These are phyloP conservation scores for Dromius quadrimaculatus DNA, from an alignment of 2,888 invertebrate genomes.

Conservation along the genomic window DNA sequence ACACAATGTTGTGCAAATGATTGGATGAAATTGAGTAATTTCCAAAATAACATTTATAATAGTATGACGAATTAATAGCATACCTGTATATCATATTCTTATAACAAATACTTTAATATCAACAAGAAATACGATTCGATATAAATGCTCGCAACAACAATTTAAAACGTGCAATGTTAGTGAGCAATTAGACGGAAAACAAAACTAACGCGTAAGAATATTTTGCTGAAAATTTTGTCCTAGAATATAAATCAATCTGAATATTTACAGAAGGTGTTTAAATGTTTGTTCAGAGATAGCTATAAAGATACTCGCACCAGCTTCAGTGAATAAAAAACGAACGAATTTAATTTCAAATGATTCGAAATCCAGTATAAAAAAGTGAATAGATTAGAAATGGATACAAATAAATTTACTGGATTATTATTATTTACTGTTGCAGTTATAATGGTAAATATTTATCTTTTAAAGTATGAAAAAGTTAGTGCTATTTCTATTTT, in stretches of 20 bases:
- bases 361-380: background rate
- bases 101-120: conserved; percentile 20
- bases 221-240: background rate
- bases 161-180: conserved; percentile 9
- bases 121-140: conserved; percentile 27
- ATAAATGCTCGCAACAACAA: conserved; percentile 1
- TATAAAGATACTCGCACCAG: conserved; percentile 20
- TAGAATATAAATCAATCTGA: conserved; percentile 34
- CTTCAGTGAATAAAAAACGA: background rate
- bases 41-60: background rate
- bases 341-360: conserved; percentile 10
- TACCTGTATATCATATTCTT: conserved; percentile 12
- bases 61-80: conserved; percentile 22
- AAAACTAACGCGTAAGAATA: background rate
- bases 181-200: background rate
- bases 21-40: too few species aligned
- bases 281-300: conserved; percentile 37
- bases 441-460: conserved; percentile 19
- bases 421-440: conserved; percentile 7
- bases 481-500: background rate
- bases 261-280: conserved; percentile 38
- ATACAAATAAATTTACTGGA: conserved; percentile 16
- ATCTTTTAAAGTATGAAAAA: conserved; percentile 7
- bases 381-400: background rate
- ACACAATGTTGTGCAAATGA: too few species aligned